phyloP scores from a whole-genome alignment of 1,140 invertebrate genomes.

The Metaphire vulgaris region DNA sequence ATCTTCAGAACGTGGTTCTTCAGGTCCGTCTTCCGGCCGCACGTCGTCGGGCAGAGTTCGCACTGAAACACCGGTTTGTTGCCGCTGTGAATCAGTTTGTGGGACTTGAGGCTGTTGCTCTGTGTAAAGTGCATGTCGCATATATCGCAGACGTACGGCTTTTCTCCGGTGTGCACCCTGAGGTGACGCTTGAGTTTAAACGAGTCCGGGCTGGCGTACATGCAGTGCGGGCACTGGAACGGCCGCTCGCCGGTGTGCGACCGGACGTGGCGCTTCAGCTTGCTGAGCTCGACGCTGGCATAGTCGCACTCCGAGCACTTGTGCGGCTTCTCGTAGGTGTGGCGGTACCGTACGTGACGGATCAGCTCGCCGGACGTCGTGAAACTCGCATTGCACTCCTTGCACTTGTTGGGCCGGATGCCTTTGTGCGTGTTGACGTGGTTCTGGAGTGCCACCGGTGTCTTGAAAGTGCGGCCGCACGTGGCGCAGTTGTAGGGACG shows the following conservation, averaged over 20 bases:
- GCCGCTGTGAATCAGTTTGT: slow-evolving; percentile 87
- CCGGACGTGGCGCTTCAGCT: slow-evolving; percentile 83
- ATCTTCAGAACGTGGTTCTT: slow-evolving; percentile 93
- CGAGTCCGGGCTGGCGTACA: slow-evolving; percentile 93
- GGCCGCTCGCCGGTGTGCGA: slow-evolving; percentile 67
- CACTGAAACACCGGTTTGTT: slow-evolving; percentile 93
- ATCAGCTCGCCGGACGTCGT: slow-evolving; percentile 92
- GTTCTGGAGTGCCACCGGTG: slow-evolving; percentile 83
- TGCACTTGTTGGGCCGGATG: slow-evolving; percentile 87
- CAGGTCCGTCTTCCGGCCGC: slow-evolving; percentile 91
- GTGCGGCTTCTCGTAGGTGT: slow-evolving; percentile 92
- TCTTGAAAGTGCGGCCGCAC: slow-evolving; percentile 92
- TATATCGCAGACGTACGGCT: slow-evolving; percentile 82
- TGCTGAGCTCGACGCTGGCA: slow-evolving; percentile 86
- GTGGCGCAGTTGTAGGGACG: slow-evolving; percentile 88
- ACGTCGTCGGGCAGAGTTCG: slow-evolving; percentile 89
- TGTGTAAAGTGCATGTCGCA: slow-evolving; percentile 82
- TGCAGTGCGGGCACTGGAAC: slow-evolving; percentile 79
- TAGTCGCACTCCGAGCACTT: slow-evolving; percentile 91
- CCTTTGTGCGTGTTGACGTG: slow-evolving; percentile 95
- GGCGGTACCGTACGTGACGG: slow-evolving; percentile 73
- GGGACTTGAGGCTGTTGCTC: slow-evolving; percentile 73
- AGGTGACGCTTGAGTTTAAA: slow-evolving; percentile 90
- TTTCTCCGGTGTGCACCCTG: slow-evolving; percentile 89
- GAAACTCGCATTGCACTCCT: slow-evolving; percentile 84